Evolutionary conservation across 2,888 invertebrate genomes (phyloP), one percentile per base, ranked within the genome.

Genomic region (Ophion costatus): DNA sequence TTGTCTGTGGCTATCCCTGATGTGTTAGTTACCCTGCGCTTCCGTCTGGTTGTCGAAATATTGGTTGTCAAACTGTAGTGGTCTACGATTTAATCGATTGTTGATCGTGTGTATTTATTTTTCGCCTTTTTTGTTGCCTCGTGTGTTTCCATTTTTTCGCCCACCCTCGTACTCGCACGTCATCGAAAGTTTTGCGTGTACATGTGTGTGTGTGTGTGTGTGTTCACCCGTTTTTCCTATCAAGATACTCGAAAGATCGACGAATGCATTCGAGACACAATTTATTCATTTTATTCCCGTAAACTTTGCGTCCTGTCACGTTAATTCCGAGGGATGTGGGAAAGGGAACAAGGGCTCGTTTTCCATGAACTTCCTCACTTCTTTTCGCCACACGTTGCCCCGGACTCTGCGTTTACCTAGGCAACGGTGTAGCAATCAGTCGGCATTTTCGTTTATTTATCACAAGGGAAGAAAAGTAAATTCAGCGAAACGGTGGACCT

Each of bases 1-100:
- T 93, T 93, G 93, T 93, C 93, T 93, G 93, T 93, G 93, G 93
- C 93, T 93, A 93, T 93, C 93, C 93, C 93, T 93, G 93, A 93
- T 93, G 93, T 93, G 93, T 93, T 93, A 92, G 91, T 93, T 93
- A 93, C 93, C 93, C 93, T 93, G 93, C 93, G 93, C 93, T 93
- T 93, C 93, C 93, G 93, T 93, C 93, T 93, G 93, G 92, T 93
- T 93, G 91, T 93, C 93, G 93, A 93, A 93, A 92, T 93, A 93
- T 93, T 93, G 91, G 86, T 93, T 92, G 91, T 90, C 80, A 73
- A 86, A 86, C 81, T 85, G 80, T 80, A 71, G 64, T 83, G 80
- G 81, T 86, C 86, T 86, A 86, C 83, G 85, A 85, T 85, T 78
- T 66, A 69, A 78, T 81, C 77, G 77, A 77, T 75, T 82, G n/a